These are phyloP conservation scores for Mus musculus DNA, from an alignment of 2,113 vertebrate genomes.

Conservation along the genomic window DNA sequence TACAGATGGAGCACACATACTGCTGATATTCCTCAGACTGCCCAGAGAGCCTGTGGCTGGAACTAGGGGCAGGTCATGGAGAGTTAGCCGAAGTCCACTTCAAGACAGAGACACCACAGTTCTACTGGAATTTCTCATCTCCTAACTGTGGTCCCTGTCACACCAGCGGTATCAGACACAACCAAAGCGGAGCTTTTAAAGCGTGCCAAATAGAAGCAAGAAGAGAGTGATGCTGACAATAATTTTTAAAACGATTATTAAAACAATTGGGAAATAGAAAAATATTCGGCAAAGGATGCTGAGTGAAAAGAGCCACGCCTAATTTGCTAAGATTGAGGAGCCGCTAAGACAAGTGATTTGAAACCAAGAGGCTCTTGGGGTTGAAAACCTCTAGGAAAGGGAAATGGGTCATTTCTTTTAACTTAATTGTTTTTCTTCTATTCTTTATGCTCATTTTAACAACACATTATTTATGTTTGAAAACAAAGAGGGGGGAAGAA, in stretches of 20 bases:
- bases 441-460: conserved; percentile 36
- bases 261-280: background rate
- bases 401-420: conserved; percentile 9
- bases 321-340: background rate
- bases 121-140: background rate
- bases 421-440: conserved; percentile 7
- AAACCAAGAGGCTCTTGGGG: background rate
- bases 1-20: background rate
- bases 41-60: background rate
- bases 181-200: background rate
- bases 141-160: background rate
- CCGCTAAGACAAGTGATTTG: no score
- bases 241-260: background rate
- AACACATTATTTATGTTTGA: conserved; percentile 35
- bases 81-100: background rate
- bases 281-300: background rate
- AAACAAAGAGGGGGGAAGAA: conserved; percentile 35
- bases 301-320: background rate
- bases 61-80: background rate
- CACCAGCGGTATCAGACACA: background rate
- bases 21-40: background rate
- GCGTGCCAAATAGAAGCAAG: background rate
- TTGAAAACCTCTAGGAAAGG: conserved; percentile 5
- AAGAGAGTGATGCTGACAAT: background rate
- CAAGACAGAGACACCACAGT: background rate